Conservation (phyloP, 2,888 invertebrate genomes). For the Dicyrtomina minuta region DNA sequence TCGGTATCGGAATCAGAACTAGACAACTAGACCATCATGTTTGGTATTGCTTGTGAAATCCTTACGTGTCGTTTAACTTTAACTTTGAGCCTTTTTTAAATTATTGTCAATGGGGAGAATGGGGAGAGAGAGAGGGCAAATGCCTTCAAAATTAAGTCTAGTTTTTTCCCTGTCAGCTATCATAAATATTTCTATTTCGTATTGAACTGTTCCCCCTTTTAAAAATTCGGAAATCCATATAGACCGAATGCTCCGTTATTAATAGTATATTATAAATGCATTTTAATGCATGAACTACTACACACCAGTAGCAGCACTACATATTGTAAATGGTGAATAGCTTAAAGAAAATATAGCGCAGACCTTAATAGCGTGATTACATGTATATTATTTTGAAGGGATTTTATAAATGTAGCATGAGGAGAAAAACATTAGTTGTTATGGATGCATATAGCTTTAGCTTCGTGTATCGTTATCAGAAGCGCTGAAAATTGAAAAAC, state of each 20-base stretch:
- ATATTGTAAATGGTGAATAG: too few relatives aligned
- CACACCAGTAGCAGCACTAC: too few relatives aligned
- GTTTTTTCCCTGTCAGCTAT: not conserved
- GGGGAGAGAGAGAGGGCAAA: conserved; percentile 3
- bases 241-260: too few relatives aligned
- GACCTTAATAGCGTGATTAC: not conserved
- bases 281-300: too few relatives aligned
- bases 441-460: too few relatives aligned
- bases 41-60: not conserved
- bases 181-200: conserved; percentile 1
- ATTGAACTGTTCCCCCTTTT: not conserved
- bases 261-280: not conserved
- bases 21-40: too few relatives aligned
- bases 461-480: too few relatives aligned
- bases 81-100: conserved; percentile 11
- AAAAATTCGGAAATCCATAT: too few relatives aligned
- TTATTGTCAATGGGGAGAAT: conserved; percentile 5
- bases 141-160: not conserved
- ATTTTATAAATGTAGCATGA: too few relatives aligned
- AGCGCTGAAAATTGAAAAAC: not conserved
- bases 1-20: too few relatives aligned
- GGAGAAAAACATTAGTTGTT: too few relatives aligned
- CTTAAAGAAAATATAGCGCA: not conserved
- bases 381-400: too few relatives aligned
- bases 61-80: conserved; percentile 13